Conservation (phyloP, 2,113 vertebrate genomes). For the Chunga burmeisteri region DNA sequence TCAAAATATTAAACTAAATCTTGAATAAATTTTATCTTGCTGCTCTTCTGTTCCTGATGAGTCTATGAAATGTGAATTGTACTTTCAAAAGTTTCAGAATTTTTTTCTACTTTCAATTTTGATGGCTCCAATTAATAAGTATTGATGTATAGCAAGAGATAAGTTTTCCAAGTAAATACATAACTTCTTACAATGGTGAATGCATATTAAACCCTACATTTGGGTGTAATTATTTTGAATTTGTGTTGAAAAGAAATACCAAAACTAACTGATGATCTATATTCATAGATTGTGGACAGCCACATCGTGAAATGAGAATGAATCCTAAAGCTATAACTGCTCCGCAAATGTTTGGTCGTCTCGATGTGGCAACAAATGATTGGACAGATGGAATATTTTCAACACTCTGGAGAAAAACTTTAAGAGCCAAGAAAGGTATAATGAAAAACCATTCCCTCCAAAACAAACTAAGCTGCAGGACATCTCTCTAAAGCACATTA, state of each 20-base stretch:
- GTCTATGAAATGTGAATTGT: neutral
- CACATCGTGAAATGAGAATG: conserved; percentile 97
- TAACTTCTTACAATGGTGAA: neutral
- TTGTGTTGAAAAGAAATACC: neutral
- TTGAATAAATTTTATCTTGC: neutral
- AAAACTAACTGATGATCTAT: neutral
- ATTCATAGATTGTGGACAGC: conserved; percentile 86
- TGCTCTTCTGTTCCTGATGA: neutral
- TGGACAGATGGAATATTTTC: conserved; percentile 99
- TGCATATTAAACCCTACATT: neutral
- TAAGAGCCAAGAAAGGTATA: conserved; percentile 92
- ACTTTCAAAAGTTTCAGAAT: neutral
- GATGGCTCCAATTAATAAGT: neutral
- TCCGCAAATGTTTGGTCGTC: conserved; percentile 94
- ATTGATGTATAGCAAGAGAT: neutral
- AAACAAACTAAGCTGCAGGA: neutral
- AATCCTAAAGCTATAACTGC: conserved; percentile 98
- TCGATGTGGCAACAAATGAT: conserved; percentile 94
- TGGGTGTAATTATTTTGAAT: neutral
- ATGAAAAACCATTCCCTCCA: neutral
- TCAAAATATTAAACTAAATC: neutral
- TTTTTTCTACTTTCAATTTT: neutral
- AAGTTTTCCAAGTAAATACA: neutral
- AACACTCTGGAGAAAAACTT: conserved; percentile 93
- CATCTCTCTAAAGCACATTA: neutral